These are phyloP conservation scores for Drymodes brunneopygia DNA, from an alignment of 2,113 vertebrate genomes.

Conservation along the genomic window DNA sequence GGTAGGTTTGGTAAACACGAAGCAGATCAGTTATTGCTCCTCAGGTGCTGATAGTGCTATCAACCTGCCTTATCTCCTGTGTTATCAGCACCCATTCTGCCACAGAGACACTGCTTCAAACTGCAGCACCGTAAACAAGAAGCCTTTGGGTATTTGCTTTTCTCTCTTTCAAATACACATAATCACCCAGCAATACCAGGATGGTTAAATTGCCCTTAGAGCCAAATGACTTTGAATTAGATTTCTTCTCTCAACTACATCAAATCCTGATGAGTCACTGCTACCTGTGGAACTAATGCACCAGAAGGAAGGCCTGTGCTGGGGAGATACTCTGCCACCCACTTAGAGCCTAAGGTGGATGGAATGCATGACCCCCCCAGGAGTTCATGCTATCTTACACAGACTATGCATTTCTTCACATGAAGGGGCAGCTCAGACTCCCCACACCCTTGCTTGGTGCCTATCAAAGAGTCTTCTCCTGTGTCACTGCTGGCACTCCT, in stretches of 20 bases:
- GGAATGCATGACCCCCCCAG: too few relatives aligned
- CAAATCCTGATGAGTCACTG: rapidly evolving
- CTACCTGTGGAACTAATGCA: not conserved
- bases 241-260: not conserved
- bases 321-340: not conserved
- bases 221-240: slow-evolving; percentile 30
- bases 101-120: not conserved
- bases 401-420: not conserved
- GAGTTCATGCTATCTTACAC: rapidly evolving
- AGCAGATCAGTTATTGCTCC: not conserved
- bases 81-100: not conserved
- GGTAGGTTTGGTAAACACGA: slow-evolving; percentile 12
- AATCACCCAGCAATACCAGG: not conserved
- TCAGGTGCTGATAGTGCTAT: not conserved
- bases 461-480: not conserved
- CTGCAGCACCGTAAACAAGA: not conserved
- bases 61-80: not conserved
- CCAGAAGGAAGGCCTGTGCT: not conserved
- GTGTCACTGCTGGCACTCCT: not conserved
- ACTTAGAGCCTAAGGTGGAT: not conserved
- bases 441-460: not conserved
- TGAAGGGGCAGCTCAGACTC: not conserved
- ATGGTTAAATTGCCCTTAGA: not conserved
- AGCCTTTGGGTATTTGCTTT: slow-evolving; percentile 35
- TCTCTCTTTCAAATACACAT: not conserved